Conservation (phyloP, 2,797 vertebrate genomes). For the Stomatorhinus walkeri region DNA sequence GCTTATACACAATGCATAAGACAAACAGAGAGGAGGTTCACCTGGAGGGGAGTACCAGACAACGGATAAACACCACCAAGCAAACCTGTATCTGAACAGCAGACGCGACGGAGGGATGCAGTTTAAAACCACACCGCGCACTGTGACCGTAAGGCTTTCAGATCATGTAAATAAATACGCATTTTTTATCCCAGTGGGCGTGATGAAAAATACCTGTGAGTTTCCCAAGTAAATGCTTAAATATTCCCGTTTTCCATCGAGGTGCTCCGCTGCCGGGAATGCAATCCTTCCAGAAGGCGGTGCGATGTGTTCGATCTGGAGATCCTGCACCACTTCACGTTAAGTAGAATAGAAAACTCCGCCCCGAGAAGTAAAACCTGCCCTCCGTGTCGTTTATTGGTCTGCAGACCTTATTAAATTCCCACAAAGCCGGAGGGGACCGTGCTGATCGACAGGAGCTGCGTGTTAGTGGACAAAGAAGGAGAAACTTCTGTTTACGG, state of each 20-base stretch:
- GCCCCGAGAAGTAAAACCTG: conserved; percentile 45
- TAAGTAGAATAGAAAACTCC: conserved; percentile 64
- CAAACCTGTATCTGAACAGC: neutral
- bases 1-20: neutral
- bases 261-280: conserved; percentile 33
- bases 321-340: conserved; percentile 41
- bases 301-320: conserved; percentile 12
- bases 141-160: neutral
- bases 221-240: conserved; percentile 59
- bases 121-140: neutral
- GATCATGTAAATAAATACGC: neutral
- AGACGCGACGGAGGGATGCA: conserved; percentile 1
- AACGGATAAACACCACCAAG: neutral
- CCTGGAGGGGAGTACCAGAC: conserved; percentile 7
- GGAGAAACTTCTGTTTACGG: neutral
- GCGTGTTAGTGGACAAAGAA: neutral
- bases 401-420: conserved; percentile 30
- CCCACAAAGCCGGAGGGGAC: conserved; percentile 9
- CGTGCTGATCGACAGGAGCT: neutral
- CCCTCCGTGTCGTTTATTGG: conserved; percentile 41
- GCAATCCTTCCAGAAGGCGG: conserved; percentile 23
- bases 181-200: neutral
- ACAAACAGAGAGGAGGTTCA: neutral
- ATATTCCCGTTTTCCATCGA: conserved; percentile 60
- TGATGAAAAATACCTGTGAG: conserved; percentile 55